Evolutionary conservation across 2,888 invertebrate genomes (phyloP).

Genomic region (Troides oblongomaculatus): DNA sequence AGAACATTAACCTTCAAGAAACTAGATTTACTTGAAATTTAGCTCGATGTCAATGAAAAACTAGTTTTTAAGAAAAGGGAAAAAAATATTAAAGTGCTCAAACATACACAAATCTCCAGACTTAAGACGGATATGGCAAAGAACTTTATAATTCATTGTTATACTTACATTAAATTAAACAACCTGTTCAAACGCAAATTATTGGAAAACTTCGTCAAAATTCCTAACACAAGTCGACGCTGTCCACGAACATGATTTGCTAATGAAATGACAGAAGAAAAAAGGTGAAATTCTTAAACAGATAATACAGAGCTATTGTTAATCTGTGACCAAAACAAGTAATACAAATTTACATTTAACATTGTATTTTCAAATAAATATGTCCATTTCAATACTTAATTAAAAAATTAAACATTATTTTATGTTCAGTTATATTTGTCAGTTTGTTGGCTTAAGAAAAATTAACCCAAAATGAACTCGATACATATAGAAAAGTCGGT

Average conservation of each 20-base stretch:
- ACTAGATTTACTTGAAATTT: slow-evolving; percentile 13
- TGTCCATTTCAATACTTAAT: no score
- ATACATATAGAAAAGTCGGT: no score
- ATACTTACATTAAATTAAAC: slow-evolving; percentile 23
- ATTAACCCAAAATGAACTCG: no score
- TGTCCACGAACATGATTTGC: slow-evolving; percentile 55
- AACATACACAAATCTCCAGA: not conserved
- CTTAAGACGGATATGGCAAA: not conserved
- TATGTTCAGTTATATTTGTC: no score
- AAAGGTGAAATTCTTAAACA: slow-evolving; percentile 32
- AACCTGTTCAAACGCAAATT: slow-evolving; percentile 8
- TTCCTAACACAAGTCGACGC: slow-evolving; percentile 34
- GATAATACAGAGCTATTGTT: slow-evolving; percentile 21
- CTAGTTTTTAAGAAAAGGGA: slow-evolving; percentile 27
- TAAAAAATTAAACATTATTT: no score
- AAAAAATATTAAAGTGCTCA: not conserved
- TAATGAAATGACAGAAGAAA: slow-evolving; percentile 44
- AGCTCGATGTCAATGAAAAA: slow-evolving; percentile 27
- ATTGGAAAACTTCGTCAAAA: slow-evolving; percentile 14
- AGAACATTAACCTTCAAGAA: slow-evolving; percentile 22
- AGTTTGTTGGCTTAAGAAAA: no score
- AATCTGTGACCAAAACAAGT: not conserved
- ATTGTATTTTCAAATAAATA: no score
- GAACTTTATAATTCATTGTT: not conserved
- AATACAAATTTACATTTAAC: no score